A percentile compares a stretch with the other conserved stretches of the same genome.
phyloP scores from a whole-genome alignment of 2,888 invertebrate species.

The Julus scandinavius region DNA sequence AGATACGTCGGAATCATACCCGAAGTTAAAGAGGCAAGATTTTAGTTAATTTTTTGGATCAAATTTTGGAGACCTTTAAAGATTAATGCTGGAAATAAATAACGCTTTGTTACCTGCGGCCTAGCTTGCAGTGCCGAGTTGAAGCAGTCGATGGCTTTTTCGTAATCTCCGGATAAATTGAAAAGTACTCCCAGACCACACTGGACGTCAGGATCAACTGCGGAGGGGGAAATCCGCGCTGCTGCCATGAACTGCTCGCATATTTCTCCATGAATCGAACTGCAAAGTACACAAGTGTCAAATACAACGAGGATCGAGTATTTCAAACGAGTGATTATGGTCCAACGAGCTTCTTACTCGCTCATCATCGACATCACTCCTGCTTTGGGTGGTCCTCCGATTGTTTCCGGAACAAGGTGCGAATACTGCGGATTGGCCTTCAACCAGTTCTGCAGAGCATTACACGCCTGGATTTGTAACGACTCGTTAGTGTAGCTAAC shows the following conservation, averaged over 20 bases:
- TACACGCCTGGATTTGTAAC: slow-evolving; percentile 87
- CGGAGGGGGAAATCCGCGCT: slow-evolving; percentile 77
- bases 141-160: slow-evolving; percentile 97
- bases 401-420: slow-evolving; percentile 71
- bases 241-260: slow-evolving; percentile 77
- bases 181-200: slow-evolving; percentile 95
- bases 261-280: slow-evolving; percentile 73
- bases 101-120: slow-evolving; percentile 72
- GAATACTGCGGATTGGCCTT: slow-evolving; percentile 79
- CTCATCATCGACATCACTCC: slow-evolving; percentile 64
- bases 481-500: slow-evolving; percentile 97
- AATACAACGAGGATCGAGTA: not conserved
- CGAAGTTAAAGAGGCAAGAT: no score
- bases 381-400: slow-evolving; percentile 58
- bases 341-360: slow-evolving; percentile 60
- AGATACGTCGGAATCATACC: no score
- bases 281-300: slow-evolving; percentile 61
- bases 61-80: not conserved
- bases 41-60: not conserved
- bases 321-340: not conserved
- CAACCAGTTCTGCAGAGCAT: slow-evolving; percentile 74
- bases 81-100: not conserved
- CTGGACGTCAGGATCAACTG: slow-evolving; percentile 89
- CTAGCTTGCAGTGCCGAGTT: slow-evolving; percentile 85
- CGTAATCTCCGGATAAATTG: slow-evolving; percentile 92